phyloP scores from a whole-genome alignment of 2,113 vertebrate genomes.

The Notothenia rossii region DNA sequence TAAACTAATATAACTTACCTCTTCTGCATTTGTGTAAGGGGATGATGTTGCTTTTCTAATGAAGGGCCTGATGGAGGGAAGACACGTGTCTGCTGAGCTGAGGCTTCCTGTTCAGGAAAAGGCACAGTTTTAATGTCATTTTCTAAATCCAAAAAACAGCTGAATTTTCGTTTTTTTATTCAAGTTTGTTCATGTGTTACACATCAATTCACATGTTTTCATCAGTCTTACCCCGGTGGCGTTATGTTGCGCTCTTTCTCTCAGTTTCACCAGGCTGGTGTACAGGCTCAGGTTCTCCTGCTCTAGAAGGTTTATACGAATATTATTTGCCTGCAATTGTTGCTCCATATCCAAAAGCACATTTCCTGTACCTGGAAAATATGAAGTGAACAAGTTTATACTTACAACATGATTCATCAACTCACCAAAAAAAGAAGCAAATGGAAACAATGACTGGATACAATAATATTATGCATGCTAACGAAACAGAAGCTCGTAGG shows the following conservation, averaged over 20 bases:
- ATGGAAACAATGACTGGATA: background rate
- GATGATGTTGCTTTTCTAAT: background rate
- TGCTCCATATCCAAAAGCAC: conserved; percentile 90
- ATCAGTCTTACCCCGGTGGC: conserved; percentile 75
- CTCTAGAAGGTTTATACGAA: conserved; percentile 89
- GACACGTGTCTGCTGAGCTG: conserved; percentile 32
- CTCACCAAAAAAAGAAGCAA: background rate
- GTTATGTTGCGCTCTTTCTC: conserved; percentile 70
- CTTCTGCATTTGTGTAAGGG: background rate
- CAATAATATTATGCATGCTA: background rate
- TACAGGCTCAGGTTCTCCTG: conserved; percentile 86
- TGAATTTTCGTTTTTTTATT: background rate
- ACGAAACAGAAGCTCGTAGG: too few relatives aligned
- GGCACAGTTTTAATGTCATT: background rate
- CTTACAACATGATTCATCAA: background rate
- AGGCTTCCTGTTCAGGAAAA: conserved; percentile 51
- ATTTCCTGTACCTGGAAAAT: conserved; percentile 85
- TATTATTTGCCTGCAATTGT: conserved; percentile 89
- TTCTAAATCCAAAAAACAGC: conserved; percentile 7
- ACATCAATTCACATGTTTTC: background rate
- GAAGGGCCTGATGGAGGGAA: conserved; percentile 6
- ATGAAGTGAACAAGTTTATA: conserved; percentile 5
- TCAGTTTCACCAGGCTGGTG: conserved; percentile 85
- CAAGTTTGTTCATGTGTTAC: background rate
- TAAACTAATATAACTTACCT: conserved; percentile 38